Evolutionary conservation across 1,140 invertebrate genomes (phyloP).

Genomic region (Drosophila serrata): DNA sequence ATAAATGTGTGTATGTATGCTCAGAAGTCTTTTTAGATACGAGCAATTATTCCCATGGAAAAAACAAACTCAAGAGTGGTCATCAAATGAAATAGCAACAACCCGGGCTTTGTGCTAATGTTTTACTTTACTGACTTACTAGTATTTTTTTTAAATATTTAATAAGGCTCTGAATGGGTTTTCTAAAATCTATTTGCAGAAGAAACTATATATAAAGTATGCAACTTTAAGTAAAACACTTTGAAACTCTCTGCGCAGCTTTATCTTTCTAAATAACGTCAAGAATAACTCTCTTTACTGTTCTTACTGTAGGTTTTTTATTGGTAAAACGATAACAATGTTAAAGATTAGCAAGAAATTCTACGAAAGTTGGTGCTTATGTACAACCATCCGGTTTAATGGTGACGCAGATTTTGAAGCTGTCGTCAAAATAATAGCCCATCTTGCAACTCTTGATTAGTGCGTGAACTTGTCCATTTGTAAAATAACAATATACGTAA

Average conservation of each 20-base stretch:
- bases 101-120: background rate
- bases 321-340: background rate
- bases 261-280: background rate
- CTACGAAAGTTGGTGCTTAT: conserved; percentile 1
- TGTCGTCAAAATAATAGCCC: background rate
- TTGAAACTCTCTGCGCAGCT: background rate
- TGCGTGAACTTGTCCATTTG: background rate
- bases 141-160: background rate
- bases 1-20: background rate
- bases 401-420: background rate
- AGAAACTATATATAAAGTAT: background rate
- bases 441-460: background rate
- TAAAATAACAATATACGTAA: background rate
- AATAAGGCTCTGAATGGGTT: background rate
- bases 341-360: conserved; percentile 5
- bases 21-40: conserved; percentile 10
- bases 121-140: background rate
- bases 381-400: background rate
- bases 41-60: conserved; percentile 1
- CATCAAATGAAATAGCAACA: background rate
- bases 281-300: background rate
- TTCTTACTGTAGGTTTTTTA: conserved; percentile 1
- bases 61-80: background rate
- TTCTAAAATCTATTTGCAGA: background rate
- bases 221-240: background rate